Conservation (phyloP, 2,888 invertebrate species). For the Chouioia cunea region DNA sequence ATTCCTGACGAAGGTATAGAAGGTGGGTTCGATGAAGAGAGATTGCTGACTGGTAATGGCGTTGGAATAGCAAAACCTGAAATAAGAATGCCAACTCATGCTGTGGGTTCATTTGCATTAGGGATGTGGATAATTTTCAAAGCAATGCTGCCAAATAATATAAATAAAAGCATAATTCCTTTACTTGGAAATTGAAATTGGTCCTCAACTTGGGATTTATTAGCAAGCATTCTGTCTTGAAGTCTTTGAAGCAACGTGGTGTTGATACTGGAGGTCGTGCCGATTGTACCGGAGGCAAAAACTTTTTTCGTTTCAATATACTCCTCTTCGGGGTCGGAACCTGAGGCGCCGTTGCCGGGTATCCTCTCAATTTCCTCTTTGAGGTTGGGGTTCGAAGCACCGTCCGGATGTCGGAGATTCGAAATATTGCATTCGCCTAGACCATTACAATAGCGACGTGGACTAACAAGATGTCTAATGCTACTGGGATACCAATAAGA, state of each 20-base stretch:
- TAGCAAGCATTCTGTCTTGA: constrained; percentile 65
- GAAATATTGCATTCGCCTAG: constrained; percentile 74
- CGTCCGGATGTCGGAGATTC: constrained; percentile 88
- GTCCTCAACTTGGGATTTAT: constrained; percentile 67
- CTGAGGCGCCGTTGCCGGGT: constrained; percentile 76
- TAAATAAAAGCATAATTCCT: constrained; percentile 4
- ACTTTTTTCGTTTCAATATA: constrained; percentile 68
- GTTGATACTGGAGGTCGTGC: too few relatives aligned
- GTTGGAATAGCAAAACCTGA: constrained; percentile 23
- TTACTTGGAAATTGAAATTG: constrained; percentile 61
- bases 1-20: constrained; percentile 75
- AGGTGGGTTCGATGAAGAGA: constrained; percentile 67
- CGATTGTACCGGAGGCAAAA: constrained; percentile 61
- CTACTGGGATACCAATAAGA: constrained; percentile 75
- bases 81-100: background rate
- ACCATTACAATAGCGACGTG: constrained; percentile 77
- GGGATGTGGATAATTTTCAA: too few relatives aligned
- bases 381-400: constrained; percentile 93
- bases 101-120: too few relatives aligned
- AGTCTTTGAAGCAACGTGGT: constrained; percentile 17
- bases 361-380: constrained; percentile 76
- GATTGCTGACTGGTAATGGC: background rate
- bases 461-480: constrained; percentile 70
- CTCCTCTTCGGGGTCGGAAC: constrained; percentile 72
- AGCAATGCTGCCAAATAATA: background rate